Percentiles rank a stretch among this genome's conserved stretches.
Conservation (phyloP, 1,140 invertebrate genomes). For the Polypedilum vanderplanki region DNA sequence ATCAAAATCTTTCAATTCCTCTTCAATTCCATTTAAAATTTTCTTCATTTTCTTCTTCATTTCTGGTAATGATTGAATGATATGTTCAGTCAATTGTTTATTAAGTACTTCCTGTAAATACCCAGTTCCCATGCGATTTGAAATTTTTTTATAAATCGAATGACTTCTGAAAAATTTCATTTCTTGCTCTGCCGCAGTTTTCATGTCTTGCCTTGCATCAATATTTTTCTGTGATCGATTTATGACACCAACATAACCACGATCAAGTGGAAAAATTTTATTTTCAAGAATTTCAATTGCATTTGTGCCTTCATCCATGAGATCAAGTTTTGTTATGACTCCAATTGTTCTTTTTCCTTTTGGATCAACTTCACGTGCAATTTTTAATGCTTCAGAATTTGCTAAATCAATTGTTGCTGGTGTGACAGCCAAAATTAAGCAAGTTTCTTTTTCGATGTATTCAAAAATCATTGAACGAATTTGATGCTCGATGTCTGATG, state of each 20-base stretch:
- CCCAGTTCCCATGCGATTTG: slow-evolving; percentile 93
- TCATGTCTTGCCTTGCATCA: slow-evolving; percentile 95
- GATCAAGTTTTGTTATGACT: slow-evolving; percentile 97
- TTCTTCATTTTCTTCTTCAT: slow-evolving; percentile 94
- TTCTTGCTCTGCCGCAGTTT: slow-evolving; percentile 87
- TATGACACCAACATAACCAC: slow-evolving; percentile 97
- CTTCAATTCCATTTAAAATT: slow-evolving; percentile 87
- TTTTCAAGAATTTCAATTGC: slow-evolving; percentile 97
- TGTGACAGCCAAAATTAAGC: slow-evolving; percentile 92
- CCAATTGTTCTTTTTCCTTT: slow-evolving; percentile 97
- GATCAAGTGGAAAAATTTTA: slow-evolving; percentile 84
- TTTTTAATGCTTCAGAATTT: slow-evolving; percentile 91
- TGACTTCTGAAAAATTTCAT: slow-evolving; percentile 96
- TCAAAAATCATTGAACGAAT: slow-evolving; percentile 92
- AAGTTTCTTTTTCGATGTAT: slow-evolving; percentile 88
- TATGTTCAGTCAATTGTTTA: slow-evolving; percentile 99
- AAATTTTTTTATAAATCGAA: slow-evolving; percentile 88
- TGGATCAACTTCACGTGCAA: slow-evolving; percentile 91
- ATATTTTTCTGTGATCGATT: slow-evolving; percentile 98
- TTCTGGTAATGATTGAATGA: slow-evolving; percentile 91
- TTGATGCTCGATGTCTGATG: slow-evolving; percentile 85
- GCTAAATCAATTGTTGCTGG: slow-evolving; percentile 95
- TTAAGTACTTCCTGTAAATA: slow-evolving; percentile 96
- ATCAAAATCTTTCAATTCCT: slow-evolving; percentile 99
- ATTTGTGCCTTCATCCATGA: slow-evolving; percentile 99